phyloP scores from a whole-genome alignment of 2,113 vertebrate genomes.

The Heterocephalus glaber region DNA sequence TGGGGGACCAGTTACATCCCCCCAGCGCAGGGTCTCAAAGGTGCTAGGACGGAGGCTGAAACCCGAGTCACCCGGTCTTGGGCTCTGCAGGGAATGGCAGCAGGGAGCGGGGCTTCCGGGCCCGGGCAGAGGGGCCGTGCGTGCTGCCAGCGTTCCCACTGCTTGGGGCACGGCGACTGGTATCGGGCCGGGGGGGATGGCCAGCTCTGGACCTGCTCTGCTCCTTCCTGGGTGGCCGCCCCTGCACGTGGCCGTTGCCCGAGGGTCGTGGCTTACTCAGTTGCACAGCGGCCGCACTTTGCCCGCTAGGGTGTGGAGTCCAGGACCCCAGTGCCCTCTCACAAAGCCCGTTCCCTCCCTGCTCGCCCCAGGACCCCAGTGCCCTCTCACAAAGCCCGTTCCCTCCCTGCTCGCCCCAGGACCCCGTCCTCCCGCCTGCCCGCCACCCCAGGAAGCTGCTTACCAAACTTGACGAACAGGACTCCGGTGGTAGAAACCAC shows the following conservation, averaged over 20 bases:
- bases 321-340: too few species aligned
- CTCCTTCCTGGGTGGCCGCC: background rate
- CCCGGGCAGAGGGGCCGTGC: background rate
- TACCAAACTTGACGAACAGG: constrained; percentile 97
- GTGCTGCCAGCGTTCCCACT: background rate
- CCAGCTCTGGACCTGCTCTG: background rate
- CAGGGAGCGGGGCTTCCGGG: background rate
- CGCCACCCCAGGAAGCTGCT: constrained; percentile 66
- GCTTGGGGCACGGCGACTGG: background rate
- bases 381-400: background rate
- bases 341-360: background rate
- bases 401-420: background rate
- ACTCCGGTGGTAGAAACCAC: constrained; percentile 96
- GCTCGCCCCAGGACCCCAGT: too few species aligned
- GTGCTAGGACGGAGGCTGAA: background rate
- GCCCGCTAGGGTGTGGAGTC: too few species aligned
- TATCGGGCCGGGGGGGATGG: background rate
- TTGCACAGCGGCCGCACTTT: background rate
- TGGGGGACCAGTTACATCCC: background rate
- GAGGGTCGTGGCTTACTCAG: background rate
- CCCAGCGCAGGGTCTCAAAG: constrained; percentile 6
- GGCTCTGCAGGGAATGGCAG: accelerated
- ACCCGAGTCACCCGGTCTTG: background rate
- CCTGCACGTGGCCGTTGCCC: background rate
- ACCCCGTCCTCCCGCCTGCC: background rate